Evolutionary conservation across 2,888 invertebrate genomes (phyloP).

Genomic region (Drosophila limbata): DNA sequence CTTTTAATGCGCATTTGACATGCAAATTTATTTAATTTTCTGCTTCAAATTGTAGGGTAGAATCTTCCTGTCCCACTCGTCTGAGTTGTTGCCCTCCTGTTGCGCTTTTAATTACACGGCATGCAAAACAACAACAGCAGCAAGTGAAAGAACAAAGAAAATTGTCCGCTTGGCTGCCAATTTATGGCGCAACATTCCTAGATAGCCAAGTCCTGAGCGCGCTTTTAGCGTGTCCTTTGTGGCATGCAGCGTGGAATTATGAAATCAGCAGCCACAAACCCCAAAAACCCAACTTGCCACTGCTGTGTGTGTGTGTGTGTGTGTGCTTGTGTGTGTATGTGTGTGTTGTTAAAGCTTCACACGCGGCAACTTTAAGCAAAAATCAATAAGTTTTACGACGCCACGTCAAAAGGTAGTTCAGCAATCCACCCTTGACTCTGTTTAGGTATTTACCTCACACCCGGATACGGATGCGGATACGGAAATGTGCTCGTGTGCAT

Average conservation of each 20-base stretch:
- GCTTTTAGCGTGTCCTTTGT: slow-evolving; percentile 64
- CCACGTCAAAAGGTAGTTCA: slow-evolving; percentile 51
- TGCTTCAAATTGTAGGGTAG: slow-evolving; percentile 64
- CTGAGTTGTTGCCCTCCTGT: slow-evolving; percentile 41
- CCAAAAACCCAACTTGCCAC: neutral
- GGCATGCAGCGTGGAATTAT: slow-evolving; percentile 57
- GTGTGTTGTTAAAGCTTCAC: slow-evolving; percentile 46
- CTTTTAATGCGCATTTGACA: slow-evolving; percentile 77
- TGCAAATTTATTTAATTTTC: slow-evolving; percentile 80
- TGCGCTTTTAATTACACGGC: slow-evolving; percentile 72
- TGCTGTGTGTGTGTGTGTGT: slow-evolving; percentile 10
- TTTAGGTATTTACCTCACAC: slow-evolving; percentile 56
- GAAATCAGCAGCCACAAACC: slow-evolving; percentile 6
- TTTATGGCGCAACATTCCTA: slow-evolving; percentile 59
- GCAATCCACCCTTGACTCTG: slow-evolving; percentile 49
- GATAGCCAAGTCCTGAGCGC: slow-evolving; percentile 43
- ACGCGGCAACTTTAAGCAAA: slow-evolving; percentile 54
- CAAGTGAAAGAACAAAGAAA: slow-evolving; percentile 42
- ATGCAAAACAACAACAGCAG: slow-evolving; percentile 21
- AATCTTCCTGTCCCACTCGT: neutral
- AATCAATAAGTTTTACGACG: slow-evolving; percentile 61
- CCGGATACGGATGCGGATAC: slow-evolving; percentile 57
- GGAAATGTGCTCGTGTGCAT: slow-evolving; percentile 41
- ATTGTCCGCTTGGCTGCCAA: slow-evolving; percentile 49
- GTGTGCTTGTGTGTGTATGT: too few relatives aligned